phyloP scores from a whole-genome alignment of 2,797 vertebrate genomes.

The Sebastes cheni region DNA sequence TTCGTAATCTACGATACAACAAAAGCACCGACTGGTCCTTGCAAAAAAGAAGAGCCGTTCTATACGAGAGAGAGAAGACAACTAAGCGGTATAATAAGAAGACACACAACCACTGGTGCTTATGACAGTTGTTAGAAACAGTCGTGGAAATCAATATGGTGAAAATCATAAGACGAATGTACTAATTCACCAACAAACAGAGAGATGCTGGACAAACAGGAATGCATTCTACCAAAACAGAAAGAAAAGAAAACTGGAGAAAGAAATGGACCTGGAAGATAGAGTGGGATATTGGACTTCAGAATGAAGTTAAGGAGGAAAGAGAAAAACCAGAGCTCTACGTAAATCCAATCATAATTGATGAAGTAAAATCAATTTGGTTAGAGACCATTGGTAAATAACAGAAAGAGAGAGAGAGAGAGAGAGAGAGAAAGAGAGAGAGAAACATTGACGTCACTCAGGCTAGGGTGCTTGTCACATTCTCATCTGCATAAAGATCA shows the following conservation, averaged over 20 bases:
- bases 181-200: slow-evolving; percentile 83
- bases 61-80: slow-evolving; percentile 48
- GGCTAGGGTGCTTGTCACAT: slow-evolving; percentile 98
- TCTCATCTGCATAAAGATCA: slow-evolving; percentile 98
- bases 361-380: slow-evolving; percentile 76
- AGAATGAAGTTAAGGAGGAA: slow-evolving; percentile 84
- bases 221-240: slow-evolving; percentile 90
- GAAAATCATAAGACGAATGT: slow-evolving; percentile 77
- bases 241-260: slow-evolving; percentile 68
- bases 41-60: slow-evolving; percentile 54
- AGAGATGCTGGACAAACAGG: slow-evolving; percentile 91
- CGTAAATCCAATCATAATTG: slow-evolving; percentile 75
- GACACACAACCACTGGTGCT: slow-evolving; percentile 77
- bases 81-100: slow-evolving; percentile 59
- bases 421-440: slow-evolving; percentile 64
- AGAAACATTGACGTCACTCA: slow-evolving; percentile 94
- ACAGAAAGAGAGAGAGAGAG: slow-evolving; percentile 58
- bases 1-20: slow-evolving; percentile 37
- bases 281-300: slow-evolving; percentile 80
- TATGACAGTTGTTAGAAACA: slow-evolving; percentile 73
- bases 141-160: slow-evolving; percentile 72
- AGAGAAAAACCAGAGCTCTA: slow-evolving; percentile 83
- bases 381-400: slow-evolving; percentile 77
- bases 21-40: slow-evolving; percentile 50
- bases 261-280: slow-evolving; percentile 81